Evolutionary conservation across 2,888 invertebrate genomes (phyloP), one percentile per base, ranked within the genome.

Genomic region (Nudaria mundana): DNA sequence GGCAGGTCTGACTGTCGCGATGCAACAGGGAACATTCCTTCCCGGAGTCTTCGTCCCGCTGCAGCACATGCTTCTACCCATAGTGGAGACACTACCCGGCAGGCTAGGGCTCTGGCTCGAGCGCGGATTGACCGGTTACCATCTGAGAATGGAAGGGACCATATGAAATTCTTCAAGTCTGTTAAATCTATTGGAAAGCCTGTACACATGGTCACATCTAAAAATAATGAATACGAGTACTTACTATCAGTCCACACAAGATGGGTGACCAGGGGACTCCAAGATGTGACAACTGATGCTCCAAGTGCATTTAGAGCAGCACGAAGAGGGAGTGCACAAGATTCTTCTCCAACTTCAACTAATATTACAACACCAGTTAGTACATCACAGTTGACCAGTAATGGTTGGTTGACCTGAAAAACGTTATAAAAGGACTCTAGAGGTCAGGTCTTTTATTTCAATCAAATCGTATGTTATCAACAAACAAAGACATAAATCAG

Each of bases 21-120:
- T 5, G 78, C 74, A 0, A 82, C 78, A 0, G 81, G 84, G 70
- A 84, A 85, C 40, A 74, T 59, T 1, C 56, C 49, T 58, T 81
- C 83, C 2, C 75, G 71, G 10, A 81, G 65, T 1, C 71, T 56
- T 0, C 48, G 34, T 1, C 54, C 53, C 11, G 76, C 46, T 0
- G 77, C 66, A 0, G 86, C 86, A 30, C 86, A 85, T 0, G 80
- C 83, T 41, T 84, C 84, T 62, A 85, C 86, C 87, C 87, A 88
- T 30, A 82, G 65, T 24, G 87, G 85, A 0, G 86, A 85, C 44
- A 86, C 84, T 24, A 87, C 60, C 7, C 54, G 56, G 40, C 71
- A 74, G 0, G 79, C 87, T 5, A 85, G 62, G 0, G 77, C 77
- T 0, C 83, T 63, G 0, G 76, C 85, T 0, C 52, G 56, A 0